These are phyloP conservation scores for Cuculus canorus DNA, from an alignment of 2,797 vertebrate species.

Conservation along the genomic window DNA sequence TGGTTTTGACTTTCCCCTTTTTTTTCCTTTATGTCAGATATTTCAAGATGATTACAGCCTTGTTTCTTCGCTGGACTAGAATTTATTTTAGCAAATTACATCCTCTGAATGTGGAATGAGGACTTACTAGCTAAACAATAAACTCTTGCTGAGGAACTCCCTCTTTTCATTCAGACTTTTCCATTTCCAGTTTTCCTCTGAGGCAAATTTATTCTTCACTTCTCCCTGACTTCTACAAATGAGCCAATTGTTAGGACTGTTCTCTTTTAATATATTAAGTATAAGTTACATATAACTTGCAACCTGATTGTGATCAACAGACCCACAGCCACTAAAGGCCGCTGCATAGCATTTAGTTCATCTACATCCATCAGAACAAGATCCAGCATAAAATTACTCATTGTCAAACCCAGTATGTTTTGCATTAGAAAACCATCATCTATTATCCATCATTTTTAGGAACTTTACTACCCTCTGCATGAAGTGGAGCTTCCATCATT, in stretches of 20 bases:
- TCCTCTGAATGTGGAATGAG: background rate
- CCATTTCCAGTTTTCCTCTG: background rate
- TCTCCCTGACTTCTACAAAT: slow-evolving; percentile 22
- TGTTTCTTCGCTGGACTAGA: background rate
- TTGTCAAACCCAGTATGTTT: slow-evolving; percentile 60
- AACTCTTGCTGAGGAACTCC: slow-evolving; percentile 3
- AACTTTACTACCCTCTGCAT: slow-evolving; percentile 23
- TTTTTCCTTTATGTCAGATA: background rate
- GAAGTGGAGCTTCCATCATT: slow-evolving; percentile 48
- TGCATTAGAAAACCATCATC: slow-evolving; percentile 50
- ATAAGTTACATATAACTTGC: slow-evolving; percentile 4
- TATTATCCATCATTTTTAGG: slow-evolving; percentile 63
- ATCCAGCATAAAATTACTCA: slow-evolving; percentile 49
- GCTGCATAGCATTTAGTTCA: background rate
- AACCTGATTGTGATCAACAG: slow-evolving; percentile 25
- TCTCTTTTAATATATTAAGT: slow-evolving; percentile 37
- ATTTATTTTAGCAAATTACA: slow-evolving; percentile 32
- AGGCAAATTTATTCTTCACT: slow-evolving; percentile 44
- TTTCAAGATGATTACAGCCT: background rate
- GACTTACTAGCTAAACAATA: slow-evolving; percentile 17
- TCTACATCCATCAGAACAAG: slow-evolving; percentile 30
- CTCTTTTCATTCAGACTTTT: slow-evolving; percentile 38
- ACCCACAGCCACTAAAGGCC: slow-evolving; percentile 5
- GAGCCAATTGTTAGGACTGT: background rate
- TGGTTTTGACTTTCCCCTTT: background rate